Evolutionary conservation across 2,888 invertebrate species (phyloP).

Genomic region (Caenorhabditis sulstoni): DNA sequence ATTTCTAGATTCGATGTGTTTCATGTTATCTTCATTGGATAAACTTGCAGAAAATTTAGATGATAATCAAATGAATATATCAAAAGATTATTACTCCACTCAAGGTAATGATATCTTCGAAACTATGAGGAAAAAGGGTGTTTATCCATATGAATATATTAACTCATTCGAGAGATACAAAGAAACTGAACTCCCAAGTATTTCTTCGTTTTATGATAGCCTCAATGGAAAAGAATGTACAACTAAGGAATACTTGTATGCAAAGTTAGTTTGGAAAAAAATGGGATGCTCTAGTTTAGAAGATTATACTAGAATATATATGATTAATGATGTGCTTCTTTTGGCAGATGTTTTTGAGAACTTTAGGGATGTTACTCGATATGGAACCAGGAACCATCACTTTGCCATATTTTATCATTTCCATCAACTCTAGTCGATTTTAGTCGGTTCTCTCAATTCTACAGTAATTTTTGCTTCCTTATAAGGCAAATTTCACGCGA

Average conservation of each 20-base stretch:
- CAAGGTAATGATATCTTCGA: slow-evolving; percentile 39
- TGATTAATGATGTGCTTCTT: slow-evolving; percentile 74
- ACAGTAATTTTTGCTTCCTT: no score
- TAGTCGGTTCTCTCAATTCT: no score
- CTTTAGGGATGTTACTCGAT: no score
- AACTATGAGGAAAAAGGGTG: slow-evolving; percentile 69
- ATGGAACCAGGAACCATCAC: no score
- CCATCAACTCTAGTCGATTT: no score
- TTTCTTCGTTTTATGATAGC: slow-evolving; percentile 56
- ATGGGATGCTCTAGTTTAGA: slow-evolving; percentile 65
- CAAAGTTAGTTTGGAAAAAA: slow-evolving; percentile 68
- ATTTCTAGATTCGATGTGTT: slow-evolving; percentile 70
- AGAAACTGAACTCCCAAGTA: slow-evolving; percentile 68
- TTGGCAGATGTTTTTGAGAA: slow-evolving; percentile 79
- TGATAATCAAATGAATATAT: slow-evolving; percentile 46
- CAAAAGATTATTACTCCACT: slow-evolving; percentile 48
- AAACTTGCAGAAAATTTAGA: slow-evolving; percentile 64
- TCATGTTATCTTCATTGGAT: slow-evolving; percentile 56
- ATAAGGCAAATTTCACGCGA: no score
- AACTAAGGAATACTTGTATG: slow-evolving; percentile 67
- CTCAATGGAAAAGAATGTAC: slow-evolving; percentile 55
- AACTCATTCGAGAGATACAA: slow-evolving; percentile 67
- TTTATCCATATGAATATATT: slow-evolving; percentile 79
- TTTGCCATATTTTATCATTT: no score
- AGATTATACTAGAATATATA: slow-evolving; percentile 70